phyloP scores from a whole-genome alignment of 2,888 invertebrate species.

The Temnothorax rugatulus region DNA sequence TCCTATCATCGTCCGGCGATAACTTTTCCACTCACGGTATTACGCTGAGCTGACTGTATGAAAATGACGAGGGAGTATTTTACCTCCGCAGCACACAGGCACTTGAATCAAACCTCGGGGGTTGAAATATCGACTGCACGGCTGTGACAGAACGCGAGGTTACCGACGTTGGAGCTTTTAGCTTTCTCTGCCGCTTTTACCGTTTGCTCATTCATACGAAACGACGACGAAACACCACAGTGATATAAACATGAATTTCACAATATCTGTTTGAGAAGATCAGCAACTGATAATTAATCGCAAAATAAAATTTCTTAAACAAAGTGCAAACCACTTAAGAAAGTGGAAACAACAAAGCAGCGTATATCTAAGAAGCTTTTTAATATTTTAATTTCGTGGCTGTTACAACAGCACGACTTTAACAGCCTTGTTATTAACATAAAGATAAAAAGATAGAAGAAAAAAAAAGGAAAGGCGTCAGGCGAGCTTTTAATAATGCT shows the following conservation, averaged over 20 bases:
- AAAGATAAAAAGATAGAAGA: not conserved
- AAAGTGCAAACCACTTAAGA: not conserved
- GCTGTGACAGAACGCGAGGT: slow-evolving; percentile 46
- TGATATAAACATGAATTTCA: too few species aligned
- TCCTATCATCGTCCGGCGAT: slow-evolving; percentile 22
- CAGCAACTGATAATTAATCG: not conserved
- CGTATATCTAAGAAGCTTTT: not conserved
- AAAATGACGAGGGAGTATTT: not conserved
- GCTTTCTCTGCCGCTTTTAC: slow-evolving; percentile 34
- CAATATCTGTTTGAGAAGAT: not conserved
- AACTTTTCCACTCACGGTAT: slow-evolving; percentile 47
- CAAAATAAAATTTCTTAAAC: not conserved
- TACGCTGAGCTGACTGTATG: not conserved
- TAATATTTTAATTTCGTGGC: slow-evolving; percentile 4
- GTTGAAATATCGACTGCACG: slow-evolving; percentile 50
- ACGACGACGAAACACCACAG: not conserved
- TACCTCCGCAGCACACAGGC: slow-evolving; percentile 32
- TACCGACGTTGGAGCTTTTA: slow-evolving; percentile 63
- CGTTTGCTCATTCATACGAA: slow-evolving; percentile 18
- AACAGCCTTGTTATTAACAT: slow-evolving; percentile 1
- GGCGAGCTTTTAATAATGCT: slow-evolving; percentile 43
- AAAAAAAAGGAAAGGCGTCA: not conserved
- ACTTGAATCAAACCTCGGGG: slow-evolving; percentile 37
- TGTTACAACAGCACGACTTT: not conserved
- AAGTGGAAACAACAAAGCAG: not conserved